These are phyloP conservation scores for Carollia perspicillata DNA, from an alignment of 2,113 vertebrate species.

Conservation along the genomic window DNA sequence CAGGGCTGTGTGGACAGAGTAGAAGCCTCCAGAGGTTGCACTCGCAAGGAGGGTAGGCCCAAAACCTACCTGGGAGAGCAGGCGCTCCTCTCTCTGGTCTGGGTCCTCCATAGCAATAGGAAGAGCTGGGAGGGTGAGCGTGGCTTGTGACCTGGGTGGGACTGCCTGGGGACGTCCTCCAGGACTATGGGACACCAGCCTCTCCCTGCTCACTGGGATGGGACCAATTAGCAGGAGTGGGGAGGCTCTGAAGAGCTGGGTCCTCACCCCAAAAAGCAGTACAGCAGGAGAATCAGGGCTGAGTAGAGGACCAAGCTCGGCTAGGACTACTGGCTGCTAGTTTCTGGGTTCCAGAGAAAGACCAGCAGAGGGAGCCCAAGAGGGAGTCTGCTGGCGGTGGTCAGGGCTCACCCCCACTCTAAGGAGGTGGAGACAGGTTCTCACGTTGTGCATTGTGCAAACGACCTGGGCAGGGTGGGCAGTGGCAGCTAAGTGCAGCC, in stretches of 20 bases:
- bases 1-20: background rate
- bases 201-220: background rate
- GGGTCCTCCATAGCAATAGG: background rate
- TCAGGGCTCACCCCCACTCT: background rate
- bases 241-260: background rate
- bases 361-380: background rate
- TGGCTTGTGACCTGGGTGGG: background rate
- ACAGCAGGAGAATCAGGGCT: too few species aligned
- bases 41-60: background rate
- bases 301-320: background rate
- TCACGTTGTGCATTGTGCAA: too few species aligned
- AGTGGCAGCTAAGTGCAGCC: too few species aligned
- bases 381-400: background rate
- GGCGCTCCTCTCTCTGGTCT: background rate
- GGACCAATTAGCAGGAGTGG: background rate
- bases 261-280: background rate
- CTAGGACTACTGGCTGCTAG: background rate
- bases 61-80: background rate
- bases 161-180: background rate
- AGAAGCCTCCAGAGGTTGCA: background rate
- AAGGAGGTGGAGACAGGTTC: background rate
- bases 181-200: background rate
- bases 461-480: background rate
- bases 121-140: background rate
- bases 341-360: background rate